Base-by-base conservation (phyloP, 1,140 invertebrate species). In the Drosophila littoralis region DNA sequence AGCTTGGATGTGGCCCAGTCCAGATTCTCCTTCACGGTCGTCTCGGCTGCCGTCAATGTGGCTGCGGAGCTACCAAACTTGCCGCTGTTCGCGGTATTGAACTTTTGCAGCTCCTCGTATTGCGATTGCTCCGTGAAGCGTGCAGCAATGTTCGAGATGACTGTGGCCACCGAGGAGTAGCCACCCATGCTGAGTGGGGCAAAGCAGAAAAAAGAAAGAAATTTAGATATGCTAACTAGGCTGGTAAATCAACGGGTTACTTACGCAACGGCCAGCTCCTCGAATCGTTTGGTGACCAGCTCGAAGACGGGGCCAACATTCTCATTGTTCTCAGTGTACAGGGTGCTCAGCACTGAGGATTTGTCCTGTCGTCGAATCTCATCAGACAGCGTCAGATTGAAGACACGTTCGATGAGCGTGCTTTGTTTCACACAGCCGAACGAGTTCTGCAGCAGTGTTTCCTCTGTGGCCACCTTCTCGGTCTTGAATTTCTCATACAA, bases 371-470 rank as follows among this genome's bases (percentile, higher is more conserved):
- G 67, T 22, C 93, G 90, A 10, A 93, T 93, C 9, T 91, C 86
- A 57, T 92, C 79, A 36, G 71, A 81, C 60, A 92, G 46, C 13
- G 70, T 60, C 55, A 78, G 76, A 60, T 83, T 77, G 63, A 80
- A 91, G 50, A 79, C 93, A 68, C 59, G 91, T 46, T 81, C 67
- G 92, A 88, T 42, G 93, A 91, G 60, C 81, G 43, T 59, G 12
- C 91, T 72, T 63, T 94, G 85, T 17, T 91, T 92, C 0, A 94
- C 94, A 64, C 95, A 96, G 7, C 94, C 94, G 9, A 95, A 93
- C 0, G 93, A 93, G 63, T 81, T 91, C n/a, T 95, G 85, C 88
- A 95, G 93, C 3, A 94, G 93, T 0, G 93, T 75, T 83, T 94
- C 93, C 73, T 95, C 94, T 38, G 92, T 93, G 1, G 93, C 91